Evolutionary conservation across 2,113 vertebrate species (phyloP).

Genomic region (Coracopsis vasa): DNA sequence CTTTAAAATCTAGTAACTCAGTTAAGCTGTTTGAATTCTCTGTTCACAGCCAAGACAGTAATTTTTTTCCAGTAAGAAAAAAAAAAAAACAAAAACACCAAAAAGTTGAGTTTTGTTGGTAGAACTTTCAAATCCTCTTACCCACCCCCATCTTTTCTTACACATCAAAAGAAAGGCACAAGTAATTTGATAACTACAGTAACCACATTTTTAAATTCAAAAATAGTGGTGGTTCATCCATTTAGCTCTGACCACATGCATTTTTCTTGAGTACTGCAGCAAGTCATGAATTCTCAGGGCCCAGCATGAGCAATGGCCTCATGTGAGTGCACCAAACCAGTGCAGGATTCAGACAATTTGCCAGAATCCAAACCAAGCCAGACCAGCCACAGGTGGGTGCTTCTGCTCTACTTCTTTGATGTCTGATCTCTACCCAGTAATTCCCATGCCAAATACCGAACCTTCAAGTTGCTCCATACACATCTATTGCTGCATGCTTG

Average conservation of each 20-base stretch:
- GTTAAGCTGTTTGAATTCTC: neutral
- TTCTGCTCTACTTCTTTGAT: neutral
- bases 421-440: neutral
- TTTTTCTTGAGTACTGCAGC: neutral
- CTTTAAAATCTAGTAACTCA: neutral
- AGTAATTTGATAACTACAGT: neutral
- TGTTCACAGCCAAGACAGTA: neutral
- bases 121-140: neutral
- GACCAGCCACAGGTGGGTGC: neutral
- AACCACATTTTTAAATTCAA: neutral
- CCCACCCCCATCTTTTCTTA: neutral
- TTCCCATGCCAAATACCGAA: neutral
- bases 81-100: neutral
- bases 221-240: neutral
- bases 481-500: neutral
- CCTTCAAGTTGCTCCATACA: neutral
- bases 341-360: neutral
- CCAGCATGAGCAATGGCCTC: neutral
- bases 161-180: neutral
- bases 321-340: neutral
- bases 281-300: neutral
- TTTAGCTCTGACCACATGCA: neutral
- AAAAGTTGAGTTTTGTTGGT: neutral
- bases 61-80: neutral
- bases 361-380: neutral